Conservation (phyloP, 2,888 invertebrate species). For the Tethea ocularis region DNA sequence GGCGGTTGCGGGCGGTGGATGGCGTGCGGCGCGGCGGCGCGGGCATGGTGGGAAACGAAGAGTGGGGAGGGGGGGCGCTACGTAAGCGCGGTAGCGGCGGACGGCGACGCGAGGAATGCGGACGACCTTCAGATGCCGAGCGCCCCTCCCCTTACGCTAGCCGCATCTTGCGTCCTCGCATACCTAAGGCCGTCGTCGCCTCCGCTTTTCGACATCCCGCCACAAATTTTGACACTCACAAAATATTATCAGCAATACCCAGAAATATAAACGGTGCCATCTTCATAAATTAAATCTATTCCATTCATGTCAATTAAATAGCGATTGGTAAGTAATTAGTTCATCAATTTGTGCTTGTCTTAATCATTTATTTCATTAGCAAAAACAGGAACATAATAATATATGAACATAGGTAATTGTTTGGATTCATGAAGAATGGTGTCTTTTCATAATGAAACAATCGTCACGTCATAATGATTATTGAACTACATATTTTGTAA, state of each 20-base stretch:
- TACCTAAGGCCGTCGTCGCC: slow-evolving; percentile 77
- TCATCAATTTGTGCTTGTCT: no score
- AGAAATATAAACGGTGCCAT: slow-evolving; percentile 28
- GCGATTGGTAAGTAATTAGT: no score
- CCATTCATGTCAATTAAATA: no score
- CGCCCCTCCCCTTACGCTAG: slow-evolving; percentile 78
- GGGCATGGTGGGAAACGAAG: slow-evolving; percentile 21
- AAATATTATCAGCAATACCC: slow-evolving; percentile 56
- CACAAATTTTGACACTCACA: slow-evolving; percentile 76
- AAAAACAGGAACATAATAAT: no score
- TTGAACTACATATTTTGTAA: no score
- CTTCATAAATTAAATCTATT: neutral
- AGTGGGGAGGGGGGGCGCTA: slow-evolving; percentile 66
- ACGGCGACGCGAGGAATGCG: slow-evolving; percentile 83
- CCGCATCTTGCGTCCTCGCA: slow-evolving; percentile 83
- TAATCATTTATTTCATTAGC: no score
- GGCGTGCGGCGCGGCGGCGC: slow-evolving; percentile 32
- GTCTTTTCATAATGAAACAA: no score
- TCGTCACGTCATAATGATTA: no score
- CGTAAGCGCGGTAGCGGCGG: slow-evolving; percentile 84
- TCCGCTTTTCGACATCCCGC: slow-evolving; percentile 79
- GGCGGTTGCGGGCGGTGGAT: slow-evolving; percentile 46
- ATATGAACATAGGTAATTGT: no score
- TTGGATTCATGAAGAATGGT: no score
- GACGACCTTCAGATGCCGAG: slow-evolving; percentile 83